Conservation (phyloP, 2,797 vertebrate species). For the Iguana delicatissima region DNA sequence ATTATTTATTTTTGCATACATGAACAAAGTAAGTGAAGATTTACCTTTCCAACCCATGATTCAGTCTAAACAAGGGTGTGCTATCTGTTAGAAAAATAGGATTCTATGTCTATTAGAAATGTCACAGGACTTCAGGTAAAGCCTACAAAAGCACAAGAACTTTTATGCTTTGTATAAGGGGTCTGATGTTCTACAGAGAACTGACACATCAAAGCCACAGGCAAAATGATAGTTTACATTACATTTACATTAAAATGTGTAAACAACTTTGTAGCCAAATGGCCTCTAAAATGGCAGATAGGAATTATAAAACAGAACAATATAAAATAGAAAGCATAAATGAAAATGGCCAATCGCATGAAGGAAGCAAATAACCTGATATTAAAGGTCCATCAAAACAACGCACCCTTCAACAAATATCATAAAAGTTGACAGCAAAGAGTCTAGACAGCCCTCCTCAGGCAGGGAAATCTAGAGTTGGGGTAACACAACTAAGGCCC, state of each 20-base stretch:
- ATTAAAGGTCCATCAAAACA: not conserved
- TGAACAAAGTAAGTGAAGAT: no score
- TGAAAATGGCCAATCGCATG: not conserved
- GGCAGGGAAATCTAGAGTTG: not conserved
- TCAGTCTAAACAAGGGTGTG: not conserved
- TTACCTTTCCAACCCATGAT: not conserved
- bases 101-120: not conserved
- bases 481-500: not conserved
- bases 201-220: slow-evolving; percentile 4
- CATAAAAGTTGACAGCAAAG: not conserved
- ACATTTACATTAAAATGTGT: not conserved
- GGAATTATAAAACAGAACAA: not conserved
- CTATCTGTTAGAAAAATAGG: not conserved
- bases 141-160: not conserved
- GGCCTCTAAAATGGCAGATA: not conserved
- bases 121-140: not conserved
- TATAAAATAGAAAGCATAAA: not conserved
- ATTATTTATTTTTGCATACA: no score
- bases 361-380: not conserved
- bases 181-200: not conserved
- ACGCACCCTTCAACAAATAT: not conserved
- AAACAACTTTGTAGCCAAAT: not conserved
- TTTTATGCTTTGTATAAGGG: not conserved
- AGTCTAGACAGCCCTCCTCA: not conserved
- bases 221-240: not conserved